Evolutionary conservation across 2,888 invertebrate genomes (phyloP).

Genomic region (Synergus laeviventris): DNA sequence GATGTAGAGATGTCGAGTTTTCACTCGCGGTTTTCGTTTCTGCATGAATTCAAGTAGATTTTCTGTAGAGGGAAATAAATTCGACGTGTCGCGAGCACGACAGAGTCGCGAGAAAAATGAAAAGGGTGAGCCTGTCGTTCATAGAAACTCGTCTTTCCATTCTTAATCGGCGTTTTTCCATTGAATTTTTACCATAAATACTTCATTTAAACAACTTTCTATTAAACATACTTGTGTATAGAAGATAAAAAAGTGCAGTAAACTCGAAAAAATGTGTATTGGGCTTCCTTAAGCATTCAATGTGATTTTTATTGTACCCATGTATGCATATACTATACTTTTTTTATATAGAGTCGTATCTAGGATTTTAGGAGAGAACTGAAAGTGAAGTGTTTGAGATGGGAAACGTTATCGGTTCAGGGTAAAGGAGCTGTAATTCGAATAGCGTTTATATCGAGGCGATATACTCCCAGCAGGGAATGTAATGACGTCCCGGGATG

Average conservation of each 20-base stretch:
- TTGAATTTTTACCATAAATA: neutral
- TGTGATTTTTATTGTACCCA: no score
- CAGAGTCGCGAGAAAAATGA: conserved; percentile 62
- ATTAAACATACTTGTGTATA: neutral
- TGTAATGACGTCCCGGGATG: conserved; percentile 51
- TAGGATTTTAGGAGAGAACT: conserved; percentile 7
- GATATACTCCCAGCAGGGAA: conserved; percentile 48
- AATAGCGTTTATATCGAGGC: conserved; percentile 50
- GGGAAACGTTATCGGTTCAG: conserved; percentile 43
- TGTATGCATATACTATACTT: neutral
- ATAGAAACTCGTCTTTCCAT: conserved; percentile 12
- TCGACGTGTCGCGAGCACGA: conserved; percentile 61
- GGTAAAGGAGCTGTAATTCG: conserved; percentile 49
- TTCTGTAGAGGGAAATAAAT: conserved; percentile 64
- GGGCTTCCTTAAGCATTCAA: neutral
- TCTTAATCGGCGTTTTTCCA: neutral
- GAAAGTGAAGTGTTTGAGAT: conserved; percentile 1
- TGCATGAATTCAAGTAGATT: conserved; percentile 42
- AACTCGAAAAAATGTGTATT: no score
- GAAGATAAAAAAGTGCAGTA: no score
- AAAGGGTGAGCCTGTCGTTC: conserved; percentile 52
- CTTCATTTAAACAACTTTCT: neutral
- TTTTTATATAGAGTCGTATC: neutral
- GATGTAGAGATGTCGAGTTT: conserved; percentile 39
- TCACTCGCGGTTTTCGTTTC: conserved; percentile 42